Conservation (phyloP, 2,797 vertebrate species). For the Carduelis carduelis region DNA sequence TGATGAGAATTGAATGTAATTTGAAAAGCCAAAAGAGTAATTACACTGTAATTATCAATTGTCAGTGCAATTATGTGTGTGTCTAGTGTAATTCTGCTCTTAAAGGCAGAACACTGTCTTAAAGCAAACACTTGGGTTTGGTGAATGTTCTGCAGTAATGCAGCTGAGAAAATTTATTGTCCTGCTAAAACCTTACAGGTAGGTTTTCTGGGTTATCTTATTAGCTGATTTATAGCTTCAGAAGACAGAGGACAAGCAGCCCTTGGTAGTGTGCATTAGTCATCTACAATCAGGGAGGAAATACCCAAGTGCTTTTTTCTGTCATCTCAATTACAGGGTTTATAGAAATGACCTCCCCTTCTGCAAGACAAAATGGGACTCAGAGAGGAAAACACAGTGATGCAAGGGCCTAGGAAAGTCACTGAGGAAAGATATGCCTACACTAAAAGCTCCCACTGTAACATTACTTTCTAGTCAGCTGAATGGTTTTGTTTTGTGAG, state of each 20-base stretch:
- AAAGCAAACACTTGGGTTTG: neutral
- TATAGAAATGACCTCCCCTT: neutral
- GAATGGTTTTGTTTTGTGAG: neutral
- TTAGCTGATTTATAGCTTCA: neutral
- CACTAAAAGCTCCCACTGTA: neutral
- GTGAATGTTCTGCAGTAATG: neutral
- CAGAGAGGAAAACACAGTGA: neutral
- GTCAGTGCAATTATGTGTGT: neutral
- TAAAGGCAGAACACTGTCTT: neutral
- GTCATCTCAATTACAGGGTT: neutral
- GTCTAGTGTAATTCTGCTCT: neutral
- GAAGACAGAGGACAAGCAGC: neutral
- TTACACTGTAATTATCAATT: neutral
- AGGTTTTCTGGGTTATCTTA: neutral
- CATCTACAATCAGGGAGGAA: neutral
- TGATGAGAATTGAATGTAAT: neutral
- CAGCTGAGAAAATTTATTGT: neutral
- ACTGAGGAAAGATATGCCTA: neutral
- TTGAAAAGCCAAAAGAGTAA: neutral
- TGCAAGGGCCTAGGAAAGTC: neutral
- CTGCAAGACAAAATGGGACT: neutral
- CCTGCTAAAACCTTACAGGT: neutral
- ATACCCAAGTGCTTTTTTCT: neutral
- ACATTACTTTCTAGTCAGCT: neutral
- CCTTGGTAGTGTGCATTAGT: neutral